Evolutionary conservation across 2,888 invertebrate species (phyloP).

Genomic region (Ophonus ardosiacus): DNA sequence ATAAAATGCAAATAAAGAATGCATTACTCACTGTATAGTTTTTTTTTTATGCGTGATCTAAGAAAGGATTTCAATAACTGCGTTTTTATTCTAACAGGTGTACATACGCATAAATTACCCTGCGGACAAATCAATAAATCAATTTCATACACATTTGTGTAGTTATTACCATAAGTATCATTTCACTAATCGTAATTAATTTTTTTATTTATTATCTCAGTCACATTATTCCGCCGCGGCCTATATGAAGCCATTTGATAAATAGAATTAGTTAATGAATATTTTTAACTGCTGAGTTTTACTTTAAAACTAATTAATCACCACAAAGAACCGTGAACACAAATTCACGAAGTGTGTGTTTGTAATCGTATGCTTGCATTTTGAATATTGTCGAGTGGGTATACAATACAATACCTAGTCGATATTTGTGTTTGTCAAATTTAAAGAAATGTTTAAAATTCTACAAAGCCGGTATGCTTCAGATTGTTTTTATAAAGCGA

Average conservation of each 20-base stretch:
- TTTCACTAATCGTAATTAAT: constrained; percentile 59
- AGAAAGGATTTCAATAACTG: constrained; percentile 28
- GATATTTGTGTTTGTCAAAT: constrained; percentile 59
- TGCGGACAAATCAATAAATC: constrained; percentile 50
- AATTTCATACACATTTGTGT: constrained; percentile 54
- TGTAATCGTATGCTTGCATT: constrained; percentile 14
- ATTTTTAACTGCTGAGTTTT: neutral
- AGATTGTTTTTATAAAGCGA: constrained; percentile 28
- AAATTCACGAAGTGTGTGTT: neutral
- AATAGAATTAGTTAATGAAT: constrained; percentile 10
- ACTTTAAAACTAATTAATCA: neutral
- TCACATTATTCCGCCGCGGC: neutral
- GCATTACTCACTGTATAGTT: neutral
- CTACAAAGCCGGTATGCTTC: constrained; percentile 38
- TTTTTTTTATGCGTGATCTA: constrained; percentile 7
- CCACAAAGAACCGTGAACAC: neutral
- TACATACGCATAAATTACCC: constrained; percentile 47
- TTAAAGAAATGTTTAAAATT: constrained; percentile 62
- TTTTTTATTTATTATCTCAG: constrained; percentile 58
- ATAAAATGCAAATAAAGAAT: constrained; percentile 4
- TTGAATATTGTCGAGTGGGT: constrained; percentile 30
- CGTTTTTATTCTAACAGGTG: constrained; percentile 30
- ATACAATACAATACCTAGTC: constrained; percentile 32
- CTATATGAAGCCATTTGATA: neutral
- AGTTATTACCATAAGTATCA: constrained; percentile 47